These are phyloP conservation scores for Triops longicaudatus DNA, from an alignment of 1,140 invertebrate species.

Conservation along the genomic window DNA sequence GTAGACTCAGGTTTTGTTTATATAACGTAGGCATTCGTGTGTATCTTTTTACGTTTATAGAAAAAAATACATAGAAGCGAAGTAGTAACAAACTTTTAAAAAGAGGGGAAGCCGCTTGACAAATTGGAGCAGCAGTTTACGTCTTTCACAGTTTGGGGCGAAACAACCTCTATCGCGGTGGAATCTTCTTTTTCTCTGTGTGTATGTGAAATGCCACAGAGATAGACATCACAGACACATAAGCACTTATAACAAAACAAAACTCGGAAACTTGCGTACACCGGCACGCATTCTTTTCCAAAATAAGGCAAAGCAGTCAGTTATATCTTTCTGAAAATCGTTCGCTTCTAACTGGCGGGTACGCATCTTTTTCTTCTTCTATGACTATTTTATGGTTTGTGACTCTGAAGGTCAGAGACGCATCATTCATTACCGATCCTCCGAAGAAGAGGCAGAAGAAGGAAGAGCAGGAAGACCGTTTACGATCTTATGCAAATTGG, in stretches of 20 bases:
- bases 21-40: too few relatives aligned
- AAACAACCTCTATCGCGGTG: background rate
- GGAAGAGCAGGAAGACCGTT: background rate
- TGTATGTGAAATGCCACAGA: slow-evolving; percentile 1
- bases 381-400: slow-evolving; percentile 3
- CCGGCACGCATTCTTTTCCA: too few relatives aligned
- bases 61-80: too few relatives aligned
- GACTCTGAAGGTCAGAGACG: background rate
- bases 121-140: background rate
- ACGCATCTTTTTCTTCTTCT: background rate
- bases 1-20: too few relatives aligned
- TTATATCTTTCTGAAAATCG: background rate
- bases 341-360: background rate
- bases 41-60: too few relatives aligned
- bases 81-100: background rate
- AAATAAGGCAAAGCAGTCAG: background rate
- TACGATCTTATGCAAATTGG: background rate
- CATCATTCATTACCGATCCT: background rate
- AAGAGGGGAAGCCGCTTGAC: background rate
- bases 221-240: background rate
- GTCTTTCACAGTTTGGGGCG: background rate
- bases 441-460: background rate
- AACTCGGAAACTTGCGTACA: background rate
- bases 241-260: background rate
- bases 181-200: background rate